Evolutionary conservation across 2,888 invertebrate species (phyloP).

Genomic region (Oligia fasciuncula): DNA sequence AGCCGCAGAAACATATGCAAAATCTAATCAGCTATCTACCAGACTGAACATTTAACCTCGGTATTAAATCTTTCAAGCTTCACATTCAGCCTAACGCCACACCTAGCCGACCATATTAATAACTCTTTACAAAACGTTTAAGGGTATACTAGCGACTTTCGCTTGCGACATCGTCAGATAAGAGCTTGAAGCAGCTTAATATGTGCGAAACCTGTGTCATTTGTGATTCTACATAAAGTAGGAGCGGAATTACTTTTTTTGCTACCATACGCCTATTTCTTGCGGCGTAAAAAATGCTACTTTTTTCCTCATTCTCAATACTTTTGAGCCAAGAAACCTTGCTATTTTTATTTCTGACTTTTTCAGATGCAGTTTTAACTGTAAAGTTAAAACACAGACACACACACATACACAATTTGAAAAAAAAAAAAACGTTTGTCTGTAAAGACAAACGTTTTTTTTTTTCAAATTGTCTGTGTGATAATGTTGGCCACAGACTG

Average conservation of each 20-base stretch:
- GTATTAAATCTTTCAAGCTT: constrained; percentile 61
- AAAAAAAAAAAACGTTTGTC: too few species aligned
- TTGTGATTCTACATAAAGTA: constrained; percentile 33
- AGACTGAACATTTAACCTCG: constrained; percentile 36
- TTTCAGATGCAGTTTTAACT: neutral
- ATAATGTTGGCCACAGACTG: too few species aligned
- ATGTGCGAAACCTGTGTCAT: constrained; percentile 36
- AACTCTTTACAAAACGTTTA: constrained; percentile 76
- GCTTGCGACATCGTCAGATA: constrained; percentile 66
- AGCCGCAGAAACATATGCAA: constrained; percentile 40
- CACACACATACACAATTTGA: too few species aligned
- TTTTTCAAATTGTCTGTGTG: neutral
- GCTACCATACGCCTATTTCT: constrained; percentile 1
- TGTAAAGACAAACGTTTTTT: too few species aligned
- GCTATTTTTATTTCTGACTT: neutral
- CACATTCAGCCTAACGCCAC: constrained; percentile 62
- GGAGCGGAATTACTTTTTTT: constrained; percentile 13
- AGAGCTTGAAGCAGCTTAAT: constrained; percentile 46
- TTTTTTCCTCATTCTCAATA: constrained; percentile 14
- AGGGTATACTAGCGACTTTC: constrained; percentile 76
- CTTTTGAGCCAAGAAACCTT: neutral
- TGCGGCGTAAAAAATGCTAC: neutral
- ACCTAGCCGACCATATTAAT: constrained; percentile 75
- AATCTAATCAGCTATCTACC: constrained; percentile 50
- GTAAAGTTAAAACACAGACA: too few species aligned